Percentiles rank a stretch among this genome's conserved stretches.
phyloP scores from a whole-genome alignment of 2,797 vertebrate genomes.

The Podarcis siculus region DNA sequence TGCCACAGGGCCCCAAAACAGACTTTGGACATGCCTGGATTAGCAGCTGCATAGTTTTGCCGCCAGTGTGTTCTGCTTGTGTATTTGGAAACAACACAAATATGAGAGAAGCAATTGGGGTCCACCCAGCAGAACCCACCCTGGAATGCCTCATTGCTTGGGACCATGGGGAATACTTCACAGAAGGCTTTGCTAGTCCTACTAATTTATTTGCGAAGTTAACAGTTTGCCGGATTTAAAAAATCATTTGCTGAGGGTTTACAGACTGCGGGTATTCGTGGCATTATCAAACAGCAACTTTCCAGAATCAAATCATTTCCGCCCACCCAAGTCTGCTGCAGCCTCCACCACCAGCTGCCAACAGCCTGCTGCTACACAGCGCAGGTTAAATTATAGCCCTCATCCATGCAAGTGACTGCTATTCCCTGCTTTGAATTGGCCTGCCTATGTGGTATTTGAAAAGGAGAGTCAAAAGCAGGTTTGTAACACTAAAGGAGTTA shows the following conservation, averaged over 20 bases:
- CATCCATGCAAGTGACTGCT: not conserved
- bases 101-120: too few species aligned
- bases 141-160: too few species aligned
- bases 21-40: not conserved
- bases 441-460: not conserved
- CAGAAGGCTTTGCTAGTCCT: too few species aligned
- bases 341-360: not conserved
- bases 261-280: not conserved
- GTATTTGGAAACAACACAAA: too few species aligned
- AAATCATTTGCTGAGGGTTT: not conserved
- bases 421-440: not conserved
- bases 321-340: not conserved
- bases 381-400: constrained; percentile 16
- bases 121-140: too few species aligned
- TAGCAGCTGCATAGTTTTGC: not conserved
- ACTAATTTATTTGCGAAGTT: not conserved
- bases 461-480: not conserved
- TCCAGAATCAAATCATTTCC: constrained; percentile 42
- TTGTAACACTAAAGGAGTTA: not conserved
- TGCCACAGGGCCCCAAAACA: too few species aligned
- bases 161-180: too few species aligned
- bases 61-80: too few species aligned
- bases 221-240: not conserved
- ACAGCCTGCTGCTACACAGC: constrained; percentile 5
- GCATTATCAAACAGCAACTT: accelerated